phyloP scores from a whole-genome alignment of 2,888 invertebrate species.

The Aporophyla nigra region DNA sequence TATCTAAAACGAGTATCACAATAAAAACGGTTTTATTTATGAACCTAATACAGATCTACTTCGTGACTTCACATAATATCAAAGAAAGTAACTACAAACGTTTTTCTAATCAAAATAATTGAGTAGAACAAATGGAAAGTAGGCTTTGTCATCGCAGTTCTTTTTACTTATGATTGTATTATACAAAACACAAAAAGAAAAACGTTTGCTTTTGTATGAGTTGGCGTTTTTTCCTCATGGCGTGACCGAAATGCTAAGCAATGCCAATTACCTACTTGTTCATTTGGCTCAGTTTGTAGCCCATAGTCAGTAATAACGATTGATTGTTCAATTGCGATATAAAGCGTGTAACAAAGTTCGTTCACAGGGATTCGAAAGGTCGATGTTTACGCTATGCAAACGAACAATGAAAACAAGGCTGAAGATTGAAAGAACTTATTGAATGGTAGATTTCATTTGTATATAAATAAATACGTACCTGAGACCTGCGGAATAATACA shows the following conservation, averaged over 20 bases:
- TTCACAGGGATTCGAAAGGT: not conserved
- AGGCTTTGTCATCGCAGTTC: slow-evolving; percentile 41
- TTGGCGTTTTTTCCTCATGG: slow-evolving; percentile 41
- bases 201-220: slow-evolving; percentile 48
- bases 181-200: slow-evolving; percentile 47
- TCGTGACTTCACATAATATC: slow-evolving; percentile 29
- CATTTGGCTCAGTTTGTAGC: slow-evolving; percentile 23
- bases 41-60: slow-evolving; percentile 11
- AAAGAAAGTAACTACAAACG: slow-evolving; percentile 39
- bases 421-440: not conserved
- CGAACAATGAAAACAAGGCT: not conserved
- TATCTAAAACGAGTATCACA: slow-evolving; percentile 4
- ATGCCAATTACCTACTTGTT: slow-evolving; percentile 26
- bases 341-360: not conserved
- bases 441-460: not conserved
- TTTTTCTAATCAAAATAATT: slow-evolving; percentile 62
- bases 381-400: not conserved
- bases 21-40: slow-evolving; percentile 1
- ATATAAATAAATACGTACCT: not conserved
- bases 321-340: slow-evolving; percentile 25
- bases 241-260: slow-evolving; percentile 45
- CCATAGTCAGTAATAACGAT: slow-evolving; percentile 30
- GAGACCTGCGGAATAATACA: not conserved
- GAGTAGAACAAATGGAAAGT: slow-evolving; percentile 51
- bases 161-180: slow-evolving; percentile 58